Evolutionary conservation across 2,113 vertebrate species (phyloP).

Genomic region (Neodontobutis hainanensis): DNA sequence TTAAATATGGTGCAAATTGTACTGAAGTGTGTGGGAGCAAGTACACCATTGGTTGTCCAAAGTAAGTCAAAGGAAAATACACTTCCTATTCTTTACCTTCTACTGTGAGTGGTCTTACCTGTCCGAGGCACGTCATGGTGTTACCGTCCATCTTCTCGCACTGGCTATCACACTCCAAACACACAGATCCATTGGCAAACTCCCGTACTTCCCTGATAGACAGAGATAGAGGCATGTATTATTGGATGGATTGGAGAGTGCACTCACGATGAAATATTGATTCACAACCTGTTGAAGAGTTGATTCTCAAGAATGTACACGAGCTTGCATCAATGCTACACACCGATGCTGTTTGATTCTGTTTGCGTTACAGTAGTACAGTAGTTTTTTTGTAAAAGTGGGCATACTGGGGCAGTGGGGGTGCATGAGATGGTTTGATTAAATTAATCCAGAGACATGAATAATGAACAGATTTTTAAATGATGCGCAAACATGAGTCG

Average conservation of each 20-base stretch:
- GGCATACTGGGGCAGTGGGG: conserved; percentile 2
- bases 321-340: conserved; percentile 8
- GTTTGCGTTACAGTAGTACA: conserved; percentile 2
- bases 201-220: conserved; percentile 89
- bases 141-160: conserved; percentile 91
- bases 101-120: conserved; percentile 75
- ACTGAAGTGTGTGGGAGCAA: too few species aligned
- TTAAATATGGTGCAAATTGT: too few species aligned
- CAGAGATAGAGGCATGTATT: conserved; percentile 54
- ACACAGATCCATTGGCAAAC: conserved; percentile 90
- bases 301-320: conserved; percentile 26
- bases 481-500: conserved; percentile 30
- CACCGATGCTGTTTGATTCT: conserved; percentile 30
- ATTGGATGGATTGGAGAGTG: conserved; percentile 55
- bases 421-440: conserved; percentile 50
- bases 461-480: conserved; percentile 65
- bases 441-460: conserved; percentile 56
- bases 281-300: conserved; percentile 15
- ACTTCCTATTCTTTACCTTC: too few species aligned
- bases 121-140: conserved; percentile 87
- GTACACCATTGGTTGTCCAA: too few species aligned
- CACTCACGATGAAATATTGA: conserved; percentile 59
- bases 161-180: conserved; percentile 91
- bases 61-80: too few species aligned
- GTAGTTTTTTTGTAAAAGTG: conserved; percentile 16